Evolutionary conservation across 1,140 invertebrate species (phyloP).

Genomic region (Cardiocondyla obscurior): DNA sequence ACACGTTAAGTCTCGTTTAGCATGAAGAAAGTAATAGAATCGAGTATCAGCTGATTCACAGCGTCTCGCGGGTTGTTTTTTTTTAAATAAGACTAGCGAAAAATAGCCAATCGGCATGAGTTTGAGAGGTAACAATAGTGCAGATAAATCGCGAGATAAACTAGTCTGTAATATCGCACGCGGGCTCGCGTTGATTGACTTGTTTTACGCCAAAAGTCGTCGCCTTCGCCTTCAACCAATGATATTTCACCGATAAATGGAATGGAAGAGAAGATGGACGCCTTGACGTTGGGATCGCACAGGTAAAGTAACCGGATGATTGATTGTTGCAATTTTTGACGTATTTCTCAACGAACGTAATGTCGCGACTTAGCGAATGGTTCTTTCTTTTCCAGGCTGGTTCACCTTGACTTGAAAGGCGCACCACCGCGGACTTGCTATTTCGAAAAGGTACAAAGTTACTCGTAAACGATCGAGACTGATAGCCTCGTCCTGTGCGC

Average conservation of each 20-base stretch:
- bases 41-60: too few relatives aligned
- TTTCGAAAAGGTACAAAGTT: slow-evolving; percentile 86
- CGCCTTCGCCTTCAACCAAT: slow-evolving; percentile 22
- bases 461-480: not conserved
- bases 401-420: slow-evolving; percentile 92
- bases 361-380: slow-evolving; percentile 53
- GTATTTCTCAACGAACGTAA: not conserved
- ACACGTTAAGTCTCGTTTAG: too few relatives aligned
- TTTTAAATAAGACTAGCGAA: too few relatives aligned
- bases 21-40: too few relatives aligned
- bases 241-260: slow-evolving; percentile 32
- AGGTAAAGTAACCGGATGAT: slow-evolving; percentile 82
- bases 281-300: slow-evolving; percentile 84
- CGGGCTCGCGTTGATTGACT: too few relatives aligned
- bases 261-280: slow-evolving; percentile 82
- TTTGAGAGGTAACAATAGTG: too few relatives aligned
- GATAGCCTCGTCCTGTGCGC: not conserved
- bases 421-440: slow-evolving; percentile 88
- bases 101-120: too few relatives aligned
- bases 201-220: not conserved
- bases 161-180: too few relatives aligned
- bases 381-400: slow-evolving; percentile 82
- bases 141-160: too few relatives aligned
- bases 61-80: too few relatives aligned
- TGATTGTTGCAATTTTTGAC: slow-evolving; percentile 44